Evolutionary conservation across 2,113 vertebrate species (phyloP), one percentile per base, ranked within the genome.

Genomic region (human): DNA sequence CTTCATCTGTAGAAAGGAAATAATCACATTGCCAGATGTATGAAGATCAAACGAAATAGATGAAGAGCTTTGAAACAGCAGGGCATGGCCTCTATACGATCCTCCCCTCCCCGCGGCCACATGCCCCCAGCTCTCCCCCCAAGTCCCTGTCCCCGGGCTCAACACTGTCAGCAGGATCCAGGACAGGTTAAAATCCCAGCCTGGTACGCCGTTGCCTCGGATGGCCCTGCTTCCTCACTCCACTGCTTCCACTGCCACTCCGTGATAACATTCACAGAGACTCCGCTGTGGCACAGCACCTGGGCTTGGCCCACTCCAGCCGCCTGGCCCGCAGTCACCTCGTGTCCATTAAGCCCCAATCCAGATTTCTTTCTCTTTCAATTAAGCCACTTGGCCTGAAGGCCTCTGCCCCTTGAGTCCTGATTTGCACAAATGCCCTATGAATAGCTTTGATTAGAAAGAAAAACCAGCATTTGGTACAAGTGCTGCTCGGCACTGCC

Each of bases 371-470:
- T 94, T 86, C 76, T 93, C 94, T 96, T 95, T 75, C 14, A 22
- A 13, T 95, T 70, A 89, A 96, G 85, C 75, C 40, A 32, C 73
- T 93, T 85, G 72, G 48, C 72, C 35, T 88, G 30, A 6, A 95
- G 81, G 72, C 35, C 38, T 96, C n/a, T 35, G 75, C 73, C 82
- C 73, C 40, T 70, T 13, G 73, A 92, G 79, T 75, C 73, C 68
- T 25, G 73, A 85, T 84, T 80, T 89, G 25, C 76, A 48, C 2
- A 5, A 55, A 75, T 25, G 13, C 59, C 75, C 88, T 57, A 23
- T n/a, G 89, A 90, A 80, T 80, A 76, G 68, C 70, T 94, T 75
- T 88, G 80, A 75, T 89, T 92, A 85, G 72, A 92, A 93, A 93
- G 57, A 84, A 82, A 94, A 93, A 9, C 5, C 43, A 78, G 86